A percentile compares a stretch with the other conserved stretches of the same genome.
Conservation (phyloP, 2,113 vertebrate genomes). For the Grallaria varia region DNA sequence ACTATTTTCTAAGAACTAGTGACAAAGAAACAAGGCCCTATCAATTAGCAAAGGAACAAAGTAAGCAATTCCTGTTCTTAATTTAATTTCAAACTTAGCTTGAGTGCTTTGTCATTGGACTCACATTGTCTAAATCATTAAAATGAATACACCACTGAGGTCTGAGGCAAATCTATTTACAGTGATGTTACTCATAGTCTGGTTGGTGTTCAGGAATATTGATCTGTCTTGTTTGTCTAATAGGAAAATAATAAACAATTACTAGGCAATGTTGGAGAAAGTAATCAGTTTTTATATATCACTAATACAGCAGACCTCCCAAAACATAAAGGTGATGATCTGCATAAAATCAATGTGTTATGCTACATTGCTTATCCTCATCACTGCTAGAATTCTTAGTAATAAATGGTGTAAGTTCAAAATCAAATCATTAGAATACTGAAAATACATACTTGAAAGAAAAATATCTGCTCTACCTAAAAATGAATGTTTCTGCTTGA, state of each 20-base stretch:
- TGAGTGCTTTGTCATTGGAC: constrained; percentile 86
- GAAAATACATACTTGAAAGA: constrained; percentile 27
- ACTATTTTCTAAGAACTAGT: background rate
- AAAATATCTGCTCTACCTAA: background rate
- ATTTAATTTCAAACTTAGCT: constrained; percentile 69
- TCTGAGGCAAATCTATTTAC: constrained; percentile 95
- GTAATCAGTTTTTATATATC: constrained; percentile 99
- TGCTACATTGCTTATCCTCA: constrained; percentile 89
- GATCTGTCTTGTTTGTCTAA: constrained; percentile 98
- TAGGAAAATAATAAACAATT: constrained; percentile 99
- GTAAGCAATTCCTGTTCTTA: constrained; percentile 56
- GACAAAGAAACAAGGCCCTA: background rate
- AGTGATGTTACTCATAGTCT: constrained; percentile 94
- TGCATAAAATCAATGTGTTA: constrained; percentile 98
- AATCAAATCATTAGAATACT: constrained; percentile 36
- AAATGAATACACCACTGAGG: constrained; percentile 87
- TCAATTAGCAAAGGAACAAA: constrained; percentile 46
- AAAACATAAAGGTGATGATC: constrained; percentile 96
- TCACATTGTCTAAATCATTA: constrained; percentile 95
- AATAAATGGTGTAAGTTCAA: constrained; percentile 55
- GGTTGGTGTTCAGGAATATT: constrained; percentile 90
- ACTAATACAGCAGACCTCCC: constrained; percentile 89
- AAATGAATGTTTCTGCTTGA: background rate
- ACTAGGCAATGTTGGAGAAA: constrained; percentile 87
- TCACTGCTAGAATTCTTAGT: constrained; percentile 67